Percentiles rank a stretch among this genome's conserved stretches.
phyloP scores from a whole-genome alignment of 2,113 vertebrate genomes.

The Cricetomys ansorgei region DNA sequence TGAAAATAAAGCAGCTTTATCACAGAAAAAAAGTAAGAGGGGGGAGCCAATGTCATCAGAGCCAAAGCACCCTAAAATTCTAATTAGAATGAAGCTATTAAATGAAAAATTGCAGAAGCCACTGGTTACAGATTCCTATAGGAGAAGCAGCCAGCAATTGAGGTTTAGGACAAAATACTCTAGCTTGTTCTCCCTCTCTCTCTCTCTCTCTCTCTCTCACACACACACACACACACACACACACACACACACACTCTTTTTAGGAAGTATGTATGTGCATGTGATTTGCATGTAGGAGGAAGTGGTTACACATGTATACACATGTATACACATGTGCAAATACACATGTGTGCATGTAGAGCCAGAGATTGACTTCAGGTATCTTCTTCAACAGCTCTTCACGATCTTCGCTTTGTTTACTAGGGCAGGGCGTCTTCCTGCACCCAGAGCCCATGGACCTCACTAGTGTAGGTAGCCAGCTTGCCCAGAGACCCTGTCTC shows the following conservation, averaged over 20 bases:
- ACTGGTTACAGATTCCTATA: not conserved
- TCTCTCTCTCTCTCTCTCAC: too few relatives aligned
- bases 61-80: slow-evolving; percentile 51
- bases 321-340: not conserved
- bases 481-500: not conserved
- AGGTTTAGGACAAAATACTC: not conserved
- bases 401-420: not conserved
- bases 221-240: too few relatives aligned
- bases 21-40: slow-evolving; percentile 24
- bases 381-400: not conserved
- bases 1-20: slow-evolving; percentile 64
- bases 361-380: not conserved
- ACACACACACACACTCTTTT: too few relatives aligned
- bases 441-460: too few relatives aligned
- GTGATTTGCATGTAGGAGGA: too few relatives aligned
- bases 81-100: slow-evolving; percentile 29
- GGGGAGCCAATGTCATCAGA: slow-evolving; percentile 33
- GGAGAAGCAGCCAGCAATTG: not conserved
- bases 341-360: too few relatives aligned
- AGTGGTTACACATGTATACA: not conserved
- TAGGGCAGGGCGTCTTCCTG: not conserved
- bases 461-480: not conserved
- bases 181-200: not conserved
- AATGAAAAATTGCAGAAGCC: slow-evolving; percentile 7
- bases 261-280: not conserved